phyloP scores from a whole-genome alignment of 1,140 invertebrate genomes.

The Aphaenogaster rudis region DNA sequence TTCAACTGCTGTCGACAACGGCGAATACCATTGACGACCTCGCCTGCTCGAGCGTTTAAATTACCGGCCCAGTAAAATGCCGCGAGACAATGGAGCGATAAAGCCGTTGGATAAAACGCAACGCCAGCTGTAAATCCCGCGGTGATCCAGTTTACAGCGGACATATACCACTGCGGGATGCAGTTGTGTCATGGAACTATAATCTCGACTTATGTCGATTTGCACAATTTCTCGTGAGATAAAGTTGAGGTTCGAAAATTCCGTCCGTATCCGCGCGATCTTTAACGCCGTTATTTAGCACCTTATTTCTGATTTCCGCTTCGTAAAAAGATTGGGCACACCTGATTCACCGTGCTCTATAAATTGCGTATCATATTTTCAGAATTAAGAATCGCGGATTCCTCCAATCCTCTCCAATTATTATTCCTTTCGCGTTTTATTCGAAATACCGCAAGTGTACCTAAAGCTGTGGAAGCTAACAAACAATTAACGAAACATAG shows the following conservation, averaged over 20 bases:
- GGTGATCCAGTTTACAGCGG: conserved; percentile 76
- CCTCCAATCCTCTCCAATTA: neutral
- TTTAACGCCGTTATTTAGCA: neutral
- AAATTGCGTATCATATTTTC: neutral
- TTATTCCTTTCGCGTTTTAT: neutral
- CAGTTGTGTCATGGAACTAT: conserved; percentile 66
- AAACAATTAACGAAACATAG: neutral
- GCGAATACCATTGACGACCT: conserved; percentile 53
- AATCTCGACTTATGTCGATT: conserved; percentile 68
- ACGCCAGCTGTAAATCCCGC: conserved; percentile 67
- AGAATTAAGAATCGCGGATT: neutral
- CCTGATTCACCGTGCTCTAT: neutral
- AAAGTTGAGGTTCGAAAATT: neutral
- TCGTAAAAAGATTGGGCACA: neutral
- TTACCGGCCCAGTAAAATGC: conserved; percentile 71
- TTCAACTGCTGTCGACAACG: conserved; percentile 36
- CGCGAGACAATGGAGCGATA: conserved; percentile 77
- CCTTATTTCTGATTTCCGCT: neutral
- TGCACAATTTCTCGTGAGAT: neutral
- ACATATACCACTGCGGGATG: conserved; percentile 45
- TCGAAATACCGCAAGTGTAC: neutral
- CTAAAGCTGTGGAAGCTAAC: neutral
- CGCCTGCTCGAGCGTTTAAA: conserved; percentile 64
- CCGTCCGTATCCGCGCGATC: neutral
- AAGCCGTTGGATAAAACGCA: conserved; percentile 73